Conservation (phyloP, 2,113 vertebrate species). For the Formicarius rufipectus region DNA sequence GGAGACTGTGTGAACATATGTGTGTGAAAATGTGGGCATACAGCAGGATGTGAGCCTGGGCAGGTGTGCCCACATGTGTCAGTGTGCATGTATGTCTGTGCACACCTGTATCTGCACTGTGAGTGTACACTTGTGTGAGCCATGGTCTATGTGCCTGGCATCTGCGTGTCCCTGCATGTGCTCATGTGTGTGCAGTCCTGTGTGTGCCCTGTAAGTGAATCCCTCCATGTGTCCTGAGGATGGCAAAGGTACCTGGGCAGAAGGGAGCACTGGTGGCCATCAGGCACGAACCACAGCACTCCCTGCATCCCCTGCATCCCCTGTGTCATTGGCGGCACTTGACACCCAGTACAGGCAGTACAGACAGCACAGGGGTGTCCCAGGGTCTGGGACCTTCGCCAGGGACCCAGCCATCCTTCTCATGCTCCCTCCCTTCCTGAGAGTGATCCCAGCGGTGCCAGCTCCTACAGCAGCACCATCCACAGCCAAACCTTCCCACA, state of each 20-base stretch:
- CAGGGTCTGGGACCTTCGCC: accelerated
- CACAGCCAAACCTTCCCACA: background rate
- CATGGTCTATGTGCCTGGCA: accelerated
- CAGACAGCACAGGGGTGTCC: accelerated
- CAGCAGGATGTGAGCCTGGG: background rate
- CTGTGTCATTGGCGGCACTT: background rate
- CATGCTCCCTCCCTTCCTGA: background rate
- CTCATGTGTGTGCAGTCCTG: background rate
- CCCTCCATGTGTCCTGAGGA: too few species aligned
- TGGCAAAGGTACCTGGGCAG: background rate
- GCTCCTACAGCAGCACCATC: background rate
- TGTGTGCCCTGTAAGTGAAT: background rate
- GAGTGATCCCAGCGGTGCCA: accelerated
- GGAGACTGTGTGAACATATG: background rate
- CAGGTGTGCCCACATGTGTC: background rate
- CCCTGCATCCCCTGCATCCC: background rate
- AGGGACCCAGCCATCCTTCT: background rate
- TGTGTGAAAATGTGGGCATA: background rate
- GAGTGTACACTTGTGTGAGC: background rate
- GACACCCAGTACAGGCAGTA: background rate
- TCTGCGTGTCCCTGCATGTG: background rate
- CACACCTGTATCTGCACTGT: background rate
- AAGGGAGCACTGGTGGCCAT: accelerated
- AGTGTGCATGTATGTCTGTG: too few species aligned
- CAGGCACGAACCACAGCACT: background rate